Conservation (phyloP, 2,797 vertebrate genomes). For the Halcyon badia region DNA sequence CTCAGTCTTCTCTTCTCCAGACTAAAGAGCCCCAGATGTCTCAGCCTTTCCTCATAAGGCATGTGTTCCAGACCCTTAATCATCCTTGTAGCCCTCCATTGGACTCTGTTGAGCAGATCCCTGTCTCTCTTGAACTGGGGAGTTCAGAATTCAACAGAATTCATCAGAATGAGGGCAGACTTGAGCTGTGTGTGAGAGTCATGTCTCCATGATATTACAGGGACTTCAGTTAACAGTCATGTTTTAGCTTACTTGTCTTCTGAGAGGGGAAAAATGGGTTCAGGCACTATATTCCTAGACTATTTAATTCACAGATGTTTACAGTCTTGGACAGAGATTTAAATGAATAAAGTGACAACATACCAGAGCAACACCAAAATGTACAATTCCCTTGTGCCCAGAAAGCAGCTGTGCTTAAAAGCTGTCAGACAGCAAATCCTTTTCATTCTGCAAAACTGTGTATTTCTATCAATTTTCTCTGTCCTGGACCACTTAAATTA, state of each 20-base stretch:
- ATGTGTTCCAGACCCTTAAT: no score
- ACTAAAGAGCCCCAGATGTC: no score
- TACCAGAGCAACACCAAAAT: background rate
- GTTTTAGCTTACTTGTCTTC: background rate
- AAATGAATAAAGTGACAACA: background rate
- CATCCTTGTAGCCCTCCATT: no score
- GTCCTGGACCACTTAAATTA: background rate
- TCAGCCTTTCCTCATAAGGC: no score
- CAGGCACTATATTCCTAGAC: background rate
- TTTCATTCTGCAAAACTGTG: background rate
- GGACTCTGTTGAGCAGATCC: no score
- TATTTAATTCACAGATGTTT: constrained; percentile 15
- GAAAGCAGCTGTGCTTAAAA: constrained; percentile 38
- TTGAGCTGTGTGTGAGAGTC: background rate
- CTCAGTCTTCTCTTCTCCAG: no score
- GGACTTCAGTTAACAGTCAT: background rate
- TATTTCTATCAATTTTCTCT: constrained; percentile 9
- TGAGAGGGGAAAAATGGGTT: background rate
- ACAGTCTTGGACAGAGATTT: constrained; percentile 4
- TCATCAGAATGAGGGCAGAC: background rate
- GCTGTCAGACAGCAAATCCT: constrained; percentile 14
- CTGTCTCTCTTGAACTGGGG: no score
- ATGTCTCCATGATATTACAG: background rate
- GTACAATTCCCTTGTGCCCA: background rate
- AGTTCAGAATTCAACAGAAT: background rate